Percentiles rank a stretch among this genome's conserved stretches.
These are phyloP conservation scores for Trachelus tabidus DNA, from an alignment of 2,888 invertebrate genomes.

Conservation along the genomic window DNA sequence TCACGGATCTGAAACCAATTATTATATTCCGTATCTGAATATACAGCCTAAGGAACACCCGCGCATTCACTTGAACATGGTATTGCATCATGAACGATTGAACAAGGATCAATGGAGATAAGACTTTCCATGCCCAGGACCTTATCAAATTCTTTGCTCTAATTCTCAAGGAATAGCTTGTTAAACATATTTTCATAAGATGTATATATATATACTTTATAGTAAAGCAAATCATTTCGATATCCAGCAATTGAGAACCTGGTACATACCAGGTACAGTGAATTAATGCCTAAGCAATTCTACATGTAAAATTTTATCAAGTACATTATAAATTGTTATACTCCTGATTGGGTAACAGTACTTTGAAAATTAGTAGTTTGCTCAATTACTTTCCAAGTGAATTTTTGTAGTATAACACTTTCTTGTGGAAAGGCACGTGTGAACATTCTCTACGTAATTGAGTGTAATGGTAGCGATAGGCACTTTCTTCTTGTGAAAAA, in stretches of 20 bases:
- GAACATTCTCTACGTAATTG: neutral
- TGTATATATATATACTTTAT: too few relatives aligned
- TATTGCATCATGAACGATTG: neutral
- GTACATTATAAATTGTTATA: neutral
- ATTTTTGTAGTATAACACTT: neutral
- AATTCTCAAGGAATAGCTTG: neutral
- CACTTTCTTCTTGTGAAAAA: neutral
- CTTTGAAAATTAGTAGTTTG: neutral
- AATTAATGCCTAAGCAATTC: neutral
- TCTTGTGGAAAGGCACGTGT: neutral
- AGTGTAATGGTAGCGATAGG: neutral
- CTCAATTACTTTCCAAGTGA: too few relatives aligned
- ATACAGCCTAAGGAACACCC: neutral
- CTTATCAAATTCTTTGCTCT: neutral
- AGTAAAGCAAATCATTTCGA: too few relatives aligned
- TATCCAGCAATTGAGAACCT: neutral
- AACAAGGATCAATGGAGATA: neutral
- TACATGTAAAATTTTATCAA: neutral
- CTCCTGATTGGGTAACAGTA: neutral
- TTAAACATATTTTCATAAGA: neutral
- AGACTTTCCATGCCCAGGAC: neutral
- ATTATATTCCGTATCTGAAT: neutral
- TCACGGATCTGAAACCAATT: conserved; percentile 43
- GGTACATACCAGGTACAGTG: neutral
- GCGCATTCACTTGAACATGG: neutral